Evolutionary conservation across 2,888 invertebrate genomes (phyloP), one percentile per base, ranked within the genome.

Genomic region (Eulithis prunata): DNA sequence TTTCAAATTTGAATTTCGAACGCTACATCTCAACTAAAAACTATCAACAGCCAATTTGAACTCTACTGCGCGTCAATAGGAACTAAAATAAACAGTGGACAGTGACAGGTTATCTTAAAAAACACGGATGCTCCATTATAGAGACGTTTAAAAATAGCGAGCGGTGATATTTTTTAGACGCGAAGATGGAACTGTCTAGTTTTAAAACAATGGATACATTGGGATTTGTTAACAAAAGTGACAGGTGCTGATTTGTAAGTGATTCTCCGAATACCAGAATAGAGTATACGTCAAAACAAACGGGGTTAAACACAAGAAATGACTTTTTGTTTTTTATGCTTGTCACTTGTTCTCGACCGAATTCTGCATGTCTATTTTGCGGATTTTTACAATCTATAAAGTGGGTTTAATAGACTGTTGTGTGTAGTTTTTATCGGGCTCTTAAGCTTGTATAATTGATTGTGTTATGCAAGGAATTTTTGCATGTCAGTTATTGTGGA

Each of bases 241-340:
- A 86, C 90, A 89, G 88, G 87, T 87, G 91, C 82, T 89, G 90
- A 91, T 89, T 89, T 88, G 87, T 88, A 78, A 79, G 78, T 81
- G 81, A 88, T 88, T 84, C 83, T 71, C 64, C 64, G 83, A 83
- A 89, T 90, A 84, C 88, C 86, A 81, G 82, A 87, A 83, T 85
- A 85, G 83, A 80, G 80, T 69, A 72, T 69, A 79, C 83, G 89
- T 90, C 90, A 89, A 88, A 89, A 91, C 88, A 90, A 79, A 80
- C 76, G 75, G 76, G 80, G 81, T 84, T 21, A 81, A 81, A 83
- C 73, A 72, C 76, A 77, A 82, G 75, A 80, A 81, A 86, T 80
- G 74, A 71, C 81, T 80, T 86, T 87, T 54, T 85, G 82, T 86
- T 85, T 78, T 78, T 71, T 67, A 59, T 63, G 47, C 56, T 21